Percentiles rank a stretch among this genome's conserved stretches.
These are phyloP conservation scores for Cossypha niveicapilla DNA, from an alignment of 2,797 vertebrate genomes.

Conservation along the genomic window DNA sequence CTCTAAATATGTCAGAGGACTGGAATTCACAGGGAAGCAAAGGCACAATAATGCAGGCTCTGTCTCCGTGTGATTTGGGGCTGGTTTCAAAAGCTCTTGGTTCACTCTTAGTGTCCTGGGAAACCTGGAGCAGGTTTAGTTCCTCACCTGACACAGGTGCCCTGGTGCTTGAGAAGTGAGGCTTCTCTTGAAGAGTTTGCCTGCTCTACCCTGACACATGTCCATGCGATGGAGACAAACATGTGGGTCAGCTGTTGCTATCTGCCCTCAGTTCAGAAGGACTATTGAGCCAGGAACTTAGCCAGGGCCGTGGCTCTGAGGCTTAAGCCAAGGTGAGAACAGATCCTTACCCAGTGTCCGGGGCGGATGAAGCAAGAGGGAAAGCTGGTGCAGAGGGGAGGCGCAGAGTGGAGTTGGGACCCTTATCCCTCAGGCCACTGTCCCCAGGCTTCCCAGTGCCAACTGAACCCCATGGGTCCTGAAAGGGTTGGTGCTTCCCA, in stretches of 20 bases:
- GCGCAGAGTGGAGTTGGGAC: fast-evolving
- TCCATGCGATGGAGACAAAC: neutral
- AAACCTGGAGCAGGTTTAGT: fast-evolving
- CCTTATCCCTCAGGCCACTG: neutral
- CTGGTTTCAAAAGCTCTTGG: neutral
- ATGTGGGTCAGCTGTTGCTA: fast-evolving
- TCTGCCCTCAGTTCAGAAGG: neutral
- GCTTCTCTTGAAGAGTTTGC: neutral
- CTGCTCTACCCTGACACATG: neutral
- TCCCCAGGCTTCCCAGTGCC: neutral
- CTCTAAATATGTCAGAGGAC: neutral
- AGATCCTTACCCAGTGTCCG: neutral
- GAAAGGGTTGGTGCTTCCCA: neutral
- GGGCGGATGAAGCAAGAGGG: fast-evolving
- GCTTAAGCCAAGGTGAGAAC: neutral
- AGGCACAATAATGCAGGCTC: neutral
- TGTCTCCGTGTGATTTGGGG: neutral
- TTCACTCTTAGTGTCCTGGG: neutral
- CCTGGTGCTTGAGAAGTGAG: fast-evolving
- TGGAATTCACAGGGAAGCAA: neutral
- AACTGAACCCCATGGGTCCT: neutral
- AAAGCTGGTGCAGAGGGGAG: neutral
- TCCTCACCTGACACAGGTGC: neutral
- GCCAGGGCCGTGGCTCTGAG: fast-evolving
- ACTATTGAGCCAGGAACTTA: neutral